Percentiles rank a stretch among this genome's conserved stretches.
These are phyloP conservation scores for Agrilus mali DNA, from an alignment of 2,888 invertebrate species.

Conservation along the genomic window DNA sequence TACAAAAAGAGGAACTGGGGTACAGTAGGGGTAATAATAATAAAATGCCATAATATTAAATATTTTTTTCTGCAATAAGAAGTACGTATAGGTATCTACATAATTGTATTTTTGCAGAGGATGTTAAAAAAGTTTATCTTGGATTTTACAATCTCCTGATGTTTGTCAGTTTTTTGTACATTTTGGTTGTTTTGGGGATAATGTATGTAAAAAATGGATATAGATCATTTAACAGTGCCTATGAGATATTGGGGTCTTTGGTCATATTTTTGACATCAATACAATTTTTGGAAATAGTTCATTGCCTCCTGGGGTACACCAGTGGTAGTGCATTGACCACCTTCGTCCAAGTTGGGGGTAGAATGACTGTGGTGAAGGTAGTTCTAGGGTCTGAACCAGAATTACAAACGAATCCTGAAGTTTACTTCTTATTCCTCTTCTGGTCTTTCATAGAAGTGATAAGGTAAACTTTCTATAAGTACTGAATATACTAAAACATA, in stretches of 20 bases:
- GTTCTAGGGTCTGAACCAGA: conserved; percentile 76
- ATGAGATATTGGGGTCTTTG: conserved; percentile 59
- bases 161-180: conserved; percentile 72
- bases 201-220: conserved; percentile 62
- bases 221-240: conserved; percentile 56
- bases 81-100: neutral
- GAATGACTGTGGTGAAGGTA: conserved; percentile 55
- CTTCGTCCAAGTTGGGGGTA: conserved; percentile 66
- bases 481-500: neutral
- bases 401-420: conserved; percentile 76
- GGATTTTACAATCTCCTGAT: conserved; percentile 82
- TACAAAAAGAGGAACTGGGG: conserved; percentile 66
- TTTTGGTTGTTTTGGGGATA: conserved; percentile 60
- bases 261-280: conserved; percentile 72
- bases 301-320: conserved; percentile 81
- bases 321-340: conserved; percentile 62
- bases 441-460: conserved; percentile 77
- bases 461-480: conserved; percentile 42
- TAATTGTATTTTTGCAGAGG: conserved; percentile 43
- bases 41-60: neutral
- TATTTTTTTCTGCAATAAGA: neutral
- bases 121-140: conserved; percentile 71
- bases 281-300: conserved; percentile 78
- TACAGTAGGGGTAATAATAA: conserved; percentile 65
- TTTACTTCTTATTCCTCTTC: conserved; percentile 75